Evolutionary conservation across 2,797 vertebrate genomes (phyloP).

Genomic region (Eupleurogrammus muticus): DNA sequence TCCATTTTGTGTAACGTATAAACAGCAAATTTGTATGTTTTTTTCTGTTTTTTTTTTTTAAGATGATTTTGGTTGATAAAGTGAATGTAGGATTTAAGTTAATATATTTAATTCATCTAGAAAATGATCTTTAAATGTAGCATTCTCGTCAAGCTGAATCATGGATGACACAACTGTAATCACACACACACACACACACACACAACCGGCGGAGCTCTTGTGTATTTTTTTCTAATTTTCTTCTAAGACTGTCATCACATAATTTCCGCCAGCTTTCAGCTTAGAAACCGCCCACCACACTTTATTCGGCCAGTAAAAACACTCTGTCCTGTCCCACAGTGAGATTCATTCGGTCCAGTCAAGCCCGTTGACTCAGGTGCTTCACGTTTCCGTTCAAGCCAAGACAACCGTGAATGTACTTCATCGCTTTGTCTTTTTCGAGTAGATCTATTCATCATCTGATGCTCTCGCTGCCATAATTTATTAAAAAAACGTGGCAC

Average conservation of each 20-base stretch:
- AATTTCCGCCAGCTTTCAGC: constrained; percentile 42
- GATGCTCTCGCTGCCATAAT: constrained; percentile 26
- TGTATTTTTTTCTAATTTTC: constrained; percentile 33
- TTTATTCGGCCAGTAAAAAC: constrained; percentile 50
- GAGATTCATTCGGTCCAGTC: constrained; percentile 48
- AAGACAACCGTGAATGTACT: constrained; percentile 66
- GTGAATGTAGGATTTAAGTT: constrained; percentile 70
- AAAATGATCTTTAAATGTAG: constrained; percentile 67
- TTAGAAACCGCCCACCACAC: constrained; percentile 21
- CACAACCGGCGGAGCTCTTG: constrained; percentile 27
- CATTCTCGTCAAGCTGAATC: constrained; percentile 55
- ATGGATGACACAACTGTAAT: constrained; percentile 44
- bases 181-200: constrained; percentile 13
- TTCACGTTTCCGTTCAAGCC: constrained; percentile 58
- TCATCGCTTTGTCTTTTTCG: constrained; percentile 22
- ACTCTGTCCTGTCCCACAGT: constrained; percentile 29
- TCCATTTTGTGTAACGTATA: constrained; percentile 53
- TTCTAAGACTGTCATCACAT: constrained; percentile 31
- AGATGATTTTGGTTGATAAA: constrained; percentile 56
- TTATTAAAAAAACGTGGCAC: constrained; percentile 14
- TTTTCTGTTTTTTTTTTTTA: constrained; percentile 46
- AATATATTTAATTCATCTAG: constrained; percentile 69
- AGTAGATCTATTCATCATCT: constrained; percentile 32
- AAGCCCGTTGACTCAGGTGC: constrained; percentile 76
- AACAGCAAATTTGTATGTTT: constrained; percentile 45